Evolutionary conservation across 2,113 vertebrate genomes (phyloP).

Genomic region (Corythornis vintsioides): DNA sequence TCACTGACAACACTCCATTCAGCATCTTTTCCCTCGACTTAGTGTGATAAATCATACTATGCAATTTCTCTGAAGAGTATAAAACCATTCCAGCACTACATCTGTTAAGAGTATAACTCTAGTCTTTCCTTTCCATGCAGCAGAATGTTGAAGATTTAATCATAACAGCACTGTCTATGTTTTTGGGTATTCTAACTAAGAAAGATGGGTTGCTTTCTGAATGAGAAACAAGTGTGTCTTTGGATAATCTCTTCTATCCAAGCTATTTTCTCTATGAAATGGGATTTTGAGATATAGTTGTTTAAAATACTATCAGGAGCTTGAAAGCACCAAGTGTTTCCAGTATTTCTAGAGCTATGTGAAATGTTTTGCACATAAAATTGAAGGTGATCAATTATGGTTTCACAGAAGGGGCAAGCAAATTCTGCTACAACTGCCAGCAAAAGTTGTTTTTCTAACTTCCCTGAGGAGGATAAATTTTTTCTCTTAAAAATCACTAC

Average conservation of each 20-base stretch:
- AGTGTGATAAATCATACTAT: conserved; percentile 18
- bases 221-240: not conserved
- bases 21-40: not conserved
- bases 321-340: not conserved
- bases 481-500: not conserved
- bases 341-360: not conserved
- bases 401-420: not conserved
- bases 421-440: not conserved
- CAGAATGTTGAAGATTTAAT: not conserved
- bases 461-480: not conserved
- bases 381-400: not conserved
- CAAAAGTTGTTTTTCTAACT: not conserved
- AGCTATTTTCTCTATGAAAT: not conserved
- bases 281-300: not conserved
- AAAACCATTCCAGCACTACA: not conserved
- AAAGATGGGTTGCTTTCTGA: not conserved
- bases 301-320: not conserved
- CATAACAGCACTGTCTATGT: not conserved
- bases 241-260: not conserved
- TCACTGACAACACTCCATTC: not conserved
- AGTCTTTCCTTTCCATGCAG: not conserved
- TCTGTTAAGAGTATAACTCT: conserved; percentile 32
- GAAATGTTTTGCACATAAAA: not conserved
- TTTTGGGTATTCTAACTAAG: not conserved
- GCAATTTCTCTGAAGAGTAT: conserved; percentile 5